phyloP scores from a whole-genome alignment of 2,888 invertebrate species.

The Drosophila pullipes region DNA sequence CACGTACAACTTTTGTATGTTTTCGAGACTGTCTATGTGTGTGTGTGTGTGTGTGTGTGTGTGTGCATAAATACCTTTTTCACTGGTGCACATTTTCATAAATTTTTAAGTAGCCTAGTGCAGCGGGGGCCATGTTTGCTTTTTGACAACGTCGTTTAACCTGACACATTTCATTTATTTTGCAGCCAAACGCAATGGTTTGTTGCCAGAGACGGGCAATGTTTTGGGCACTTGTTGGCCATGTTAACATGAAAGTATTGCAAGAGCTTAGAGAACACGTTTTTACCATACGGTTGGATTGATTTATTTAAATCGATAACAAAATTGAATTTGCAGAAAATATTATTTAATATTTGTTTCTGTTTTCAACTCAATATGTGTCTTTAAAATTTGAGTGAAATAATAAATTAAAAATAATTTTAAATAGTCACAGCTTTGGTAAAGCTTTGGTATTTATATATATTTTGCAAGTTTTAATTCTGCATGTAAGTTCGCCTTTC shows the following conservation, averaged over 20 bases:
- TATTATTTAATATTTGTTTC: background rate
- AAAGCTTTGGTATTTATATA: background rate
- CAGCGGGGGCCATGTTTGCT: constrained; percentile 29
- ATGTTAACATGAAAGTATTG: constrained; percentile 2
- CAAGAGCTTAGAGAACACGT: background rate
- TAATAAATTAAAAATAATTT: background rate
- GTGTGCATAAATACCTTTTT: constrained; percentile 32
- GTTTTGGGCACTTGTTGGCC: constrained; percentile 9
- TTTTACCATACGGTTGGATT: background rate
- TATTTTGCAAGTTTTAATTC: background rate
- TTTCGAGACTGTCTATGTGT: background rate
- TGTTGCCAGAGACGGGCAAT: constrained; percentile 27
- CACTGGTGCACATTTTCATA: constrained; percentile 45
- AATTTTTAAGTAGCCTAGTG: constrained; percentile 53
- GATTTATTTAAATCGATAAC: background rate
- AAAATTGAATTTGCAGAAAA: background rate
- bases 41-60: background rate
- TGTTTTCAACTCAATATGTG: background rate
- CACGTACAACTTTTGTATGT: background rate
- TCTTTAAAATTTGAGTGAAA: background rate
- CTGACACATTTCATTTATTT: constrained; percentile 61
- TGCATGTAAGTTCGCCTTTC: background rate
- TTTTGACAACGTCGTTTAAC: constrained; percentile 48
- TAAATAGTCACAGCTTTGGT: background rate
- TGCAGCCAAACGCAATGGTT: constrained; percentile 27